Percentiles rank a stretch among this genome's conserved stretches.
These are phyloP conservation scores for Turdus rufiventris DNA, from an alignment of 2,113 vertebrate species.

Conservation along the genomic window DNA sequence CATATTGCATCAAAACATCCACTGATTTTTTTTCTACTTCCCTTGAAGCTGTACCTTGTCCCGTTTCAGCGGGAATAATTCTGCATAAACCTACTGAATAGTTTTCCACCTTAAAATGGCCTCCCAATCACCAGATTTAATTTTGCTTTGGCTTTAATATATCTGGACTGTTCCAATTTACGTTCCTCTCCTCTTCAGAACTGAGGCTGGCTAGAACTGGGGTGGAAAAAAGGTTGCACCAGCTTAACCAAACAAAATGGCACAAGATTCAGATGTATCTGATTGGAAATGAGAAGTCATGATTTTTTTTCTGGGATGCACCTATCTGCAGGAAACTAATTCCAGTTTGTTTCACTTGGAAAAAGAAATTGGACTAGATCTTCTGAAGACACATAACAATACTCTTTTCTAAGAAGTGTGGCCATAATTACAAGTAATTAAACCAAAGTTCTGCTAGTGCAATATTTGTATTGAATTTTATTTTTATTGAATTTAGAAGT, in stretches of 20 bases:
- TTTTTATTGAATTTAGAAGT: neutral
- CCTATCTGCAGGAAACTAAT: neutral
- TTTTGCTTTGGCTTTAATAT: neutral
- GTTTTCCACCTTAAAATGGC: neutral
- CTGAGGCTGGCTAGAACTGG: neutral
- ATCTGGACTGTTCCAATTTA: neutral
- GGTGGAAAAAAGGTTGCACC: rapidly evolving
- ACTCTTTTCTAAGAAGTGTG: neutral
- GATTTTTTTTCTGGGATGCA: neutral
- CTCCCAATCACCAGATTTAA: neutral
- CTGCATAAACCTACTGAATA: neutral
- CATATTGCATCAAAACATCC: neutral
- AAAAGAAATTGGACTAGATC: neutral
- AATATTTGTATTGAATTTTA: neutral
- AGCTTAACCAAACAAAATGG: neutral
- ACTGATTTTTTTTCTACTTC: neutral
- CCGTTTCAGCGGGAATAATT: neutral
- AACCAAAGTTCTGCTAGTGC: neutral
- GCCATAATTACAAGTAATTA: neutral
- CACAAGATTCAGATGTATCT: neutral
- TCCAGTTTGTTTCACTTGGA: neutral
- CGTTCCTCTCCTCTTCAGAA: neutral
- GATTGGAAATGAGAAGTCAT: neutral
- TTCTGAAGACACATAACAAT: neutral
- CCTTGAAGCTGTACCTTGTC: neutral